phyloP scores from a whole-genome alignment of 2,888 invertebrate species.

The Eutolmus rufibarbis region DNA sequence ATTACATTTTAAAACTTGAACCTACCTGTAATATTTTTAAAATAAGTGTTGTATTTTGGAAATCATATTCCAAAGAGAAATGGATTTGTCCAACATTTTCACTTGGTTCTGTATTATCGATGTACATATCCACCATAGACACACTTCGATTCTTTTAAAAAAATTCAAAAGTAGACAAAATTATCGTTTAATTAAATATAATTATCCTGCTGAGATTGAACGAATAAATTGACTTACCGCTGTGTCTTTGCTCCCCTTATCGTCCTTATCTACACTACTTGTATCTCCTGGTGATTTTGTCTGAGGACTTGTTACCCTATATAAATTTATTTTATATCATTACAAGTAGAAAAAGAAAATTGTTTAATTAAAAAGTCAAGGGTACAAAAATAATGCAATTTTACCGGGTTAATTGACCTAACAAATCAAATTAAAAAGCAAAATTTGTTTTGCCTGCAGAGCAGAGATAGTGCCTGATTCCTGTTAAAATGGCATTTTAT shows the following conservation, averaged over 20 bases:
- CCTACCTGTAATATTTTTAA: constrained; percentile 87
- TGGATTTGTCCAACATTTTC: constrained; percentile 95
- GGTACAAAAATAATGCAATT: too few relatives aligned
- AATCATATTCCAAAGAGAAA: constrained; percentile 92
- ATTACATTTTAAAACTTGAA: neutral
- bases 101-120: constrained; percentile 90
- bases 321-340: neutral
- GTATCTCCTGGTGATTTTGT: constrained; percentile 79
- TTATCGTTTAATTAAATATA: too few relatives aligned
- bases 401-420: neutral
- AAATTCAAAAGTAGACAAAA: too few relatives aligned
- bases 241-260: constrained; percentile 49
- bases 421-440: neutral
- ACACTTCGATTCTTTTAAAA: constrained; percentile 80
- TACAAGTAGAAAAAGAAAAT: neutral
- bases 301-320: constrained; percentile 65
- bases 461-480: neutral
- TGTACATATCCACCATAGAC: constrained; percentile 93
- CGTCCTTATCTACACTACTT: constrained; percentile 64
- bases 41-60: constrained; percentile 90
- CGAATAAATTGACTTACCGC: neutral
- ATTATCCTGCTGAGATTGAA: too few relatives aligned
- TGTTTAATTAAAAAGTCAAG: neutral
- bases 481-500: neutral
- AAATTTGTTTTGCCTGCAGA: too few relatives aligned